Evolutionary conservation across 2,113 vertebrate genomes (phyloP), one percentile per base, ranked within the genome.

Genomic region (Microcebus ravelobensis): DNA sequence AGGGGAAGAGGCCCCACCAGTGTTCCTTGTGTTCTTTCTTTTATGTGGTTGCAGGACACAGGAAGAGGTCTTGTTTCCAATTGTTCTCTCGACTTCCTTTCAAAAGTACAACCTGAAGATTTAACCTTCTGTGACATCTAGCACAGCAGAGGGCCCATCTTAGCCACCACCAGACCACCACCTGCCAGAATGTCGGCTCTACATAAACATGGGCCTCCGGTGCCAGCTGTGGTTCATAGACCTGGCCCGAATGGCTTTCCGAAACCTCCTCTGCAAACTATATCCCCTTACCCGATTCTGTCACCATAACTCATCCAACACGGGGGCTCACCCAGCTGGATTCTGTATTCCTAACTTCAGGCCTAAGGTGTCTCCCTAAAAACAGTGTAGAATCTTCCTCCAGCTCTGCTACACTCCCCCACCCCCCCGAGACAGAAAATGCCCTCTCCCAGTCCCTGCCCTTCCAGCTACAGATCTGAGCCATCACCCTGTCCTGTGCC

Each of bases 1-100:
- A 73, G 23, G 14, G 3, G 15, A 3, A 2, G 48, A 8, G 4
- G 1, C 2, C 67, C 12, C 27, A 4, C 23, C 14, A 81, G 45
- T 48, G 18, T n/a, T 42, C 36, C 45, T 34, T 42, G 13, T 2
- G 31, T 76, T 77, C 27, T 6, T 92, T 59, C 39, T n/a, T 34
- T 55, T 31, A 55, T 52, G 0, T 45, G 27, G 65, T 25, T n/a
- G 3, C 5, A 77, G 13, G 34, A 95, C 7, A 34, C 5, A 34
- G 36, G 25, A 29, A 85, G 25, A 13, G 11, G 59, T 63, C 61
- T 63, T 10, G 15, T 14, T 88, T 39, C 25, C 0, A 85, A 17
- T 23, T 17, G 13, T 31, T 77, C 29, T 77, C 34, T 25, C 39
- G 63, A 36, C 18, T 71, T 79, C 52, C 12, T 91, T 68, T 87